Base-by-base conservation (phyloP, 2,113 vertebrate species). In the Callocephalon fimbriatum region DNA sequence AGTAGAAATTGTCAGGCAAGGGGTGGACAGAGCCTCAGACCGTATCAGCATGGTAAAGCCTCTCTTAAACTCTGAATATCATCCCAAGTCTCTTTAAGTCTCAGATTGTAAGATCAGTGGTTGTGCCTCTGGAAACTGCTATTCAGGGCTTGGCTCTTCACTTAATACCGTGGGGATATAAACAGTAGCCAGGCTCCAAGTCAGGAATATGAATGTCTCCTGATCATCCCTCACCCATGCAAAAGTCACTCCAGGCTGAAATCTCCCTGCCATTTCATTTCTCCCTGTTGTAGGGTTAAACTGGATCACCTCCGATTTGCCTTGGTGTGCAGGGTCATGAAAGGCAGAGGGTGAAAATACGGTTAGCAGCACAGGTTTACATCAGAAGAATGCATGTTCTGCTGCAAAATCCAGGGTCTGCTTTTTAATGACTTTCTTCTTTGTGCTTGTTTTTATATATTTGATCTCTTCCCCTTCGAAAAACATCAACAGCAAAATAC, bases 381-480 rank as follows among this genome's bases (percentile, higher is more conserved):
- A 73, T 26, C 27, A 86, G 45, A 83, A 71, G 17, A 54, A 86
- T 42, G 11, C 38, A 27, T 44, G 45, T 70, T 86, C 79, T 90
- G 58, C 45, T 88, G 79, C 53, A 62, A 48, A 73, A 62, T 40
- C 50, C 29, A 16, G 44, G 32, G 18, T 21, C 35, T 78, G 63
- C 54, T 92, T 91, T 93, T 84, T 67, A 83, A 45, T 71, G 50
- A 32, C 68, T 86, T 71, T 18, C 29, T 86, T 77, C 91, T 92
- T 96, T 94, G 45, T 74, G 50, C 63, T 86, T 96, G 59, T 89
- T 95, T 96, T 91, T 89, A 45, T 63, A 32, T 77, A 74, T 74
- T 89, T 95, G 89, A 91, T 94, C 79, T 91, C 51, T 81, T 91
- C 76, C 68, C 67, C 93, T 96, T 84, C 81, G 83, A 93, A 95